Base-by-base conservation (phyloP, 2,113 vertebrate species). In the Sylvia atricapilla region DNA sequence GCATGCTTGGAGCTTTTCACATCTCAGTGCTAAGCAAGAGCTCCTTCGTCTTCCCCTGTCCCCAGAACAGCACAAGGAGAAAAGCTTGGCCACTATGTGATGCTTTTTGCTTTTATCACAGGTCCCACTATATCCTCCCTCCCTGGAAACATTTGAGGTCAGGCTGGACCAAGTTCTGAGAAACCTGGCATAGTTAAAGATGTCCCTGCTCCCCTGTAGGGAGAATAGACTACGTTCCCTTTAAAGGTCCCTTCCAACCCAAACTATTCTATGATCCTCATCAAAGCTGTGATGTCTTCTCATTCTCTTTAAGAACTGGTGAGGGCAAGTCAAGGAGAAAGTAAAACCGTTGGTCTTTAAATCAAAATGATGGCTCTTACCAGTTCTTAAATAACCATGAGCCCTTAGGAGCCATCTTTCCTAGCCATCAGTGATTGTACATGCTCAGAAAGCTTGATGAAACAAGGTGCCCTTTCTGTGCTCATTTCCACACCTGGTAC, bases 391-490 rank as follows among this genome's bases (percentile, higher is more conserved):
- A 46, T 39, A 50, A 39, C 13, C 4, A 8, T 24, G 17, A 35
- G 43, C 23, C 9, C 52, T 30, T 10, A 43, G 62, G 39, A 89
- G 24, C 13, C 2, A 0, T 52, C 44, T 13, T 70, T 55, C 30
- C 52, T 27, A 33, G 56, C 12, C 11, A 75, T 44, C 24, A 62
- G 60, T 0, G 2, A 46, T 0, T 43, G n/a, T 1, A 44, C 14
- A 6, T 0, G 1, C 20, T 69, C 17, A 50, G 23, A 70, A 80
- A 63, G 27, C 24, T 24, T 21, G 17, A 41, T 2, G 28, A 87
- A 66, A 20, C 19, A 39, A 68, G 30, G 22, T 10, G 20, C 3
- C 47, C 37, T 33, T 62, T 39, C 46, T 20, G 23, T 28, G 28
- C 33, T 37, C 25, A 11, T 46, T 73, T 41, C 66, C 58, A 37